Evolutionary conservation across 2,113 vertebrate species (phyloP).

Genomic region (Crotalus horridus): DNA sequence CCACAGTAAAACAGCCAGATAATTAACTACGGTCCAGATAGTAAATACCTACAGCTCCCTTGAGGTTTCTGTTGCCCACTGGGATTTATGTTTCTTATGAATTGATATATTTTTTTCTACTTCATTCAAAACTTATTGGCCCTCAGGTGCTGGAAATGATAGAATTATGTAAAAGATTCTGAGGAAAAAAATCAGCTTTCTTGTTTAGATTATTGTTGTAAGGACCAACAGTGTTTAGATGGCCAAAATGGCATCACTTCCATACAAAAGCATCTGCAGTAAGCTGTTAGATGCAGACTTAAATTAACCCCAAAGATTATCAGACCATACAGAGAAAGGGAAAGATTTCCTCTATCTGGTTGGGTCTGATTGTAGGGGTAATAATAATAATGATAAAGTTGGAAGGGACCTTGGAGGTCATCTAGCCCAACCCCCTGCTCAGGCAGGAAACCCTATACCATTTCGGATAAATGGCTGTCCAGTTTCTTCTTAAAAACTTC

Average conservation of each 20-base stretch:
- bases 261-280: not conserved
- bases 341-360: no score
- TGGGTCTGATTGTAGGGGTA: no score
- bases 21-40: conserved; percentile 9
- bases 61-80: conserved; percentile 9
- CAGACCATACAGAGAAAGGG: not conserved
- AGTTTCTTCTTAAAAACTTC: no score
- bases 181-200: not conserved
- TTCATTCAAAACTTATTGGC: not conserved
- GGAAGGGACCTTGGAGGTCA: no score
- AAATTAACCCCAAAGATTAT: not conserved
- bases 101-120: not conserved
- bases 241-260: not conserved
- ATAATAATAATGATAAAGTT: no score
- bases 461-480: no score
- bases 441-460: no score
- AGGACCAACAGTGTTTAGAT: not conserved
- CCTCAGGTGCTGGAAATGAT: not conserved
- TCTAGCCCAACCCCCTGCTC: no score
- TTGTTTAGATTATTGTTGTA: not conserved
- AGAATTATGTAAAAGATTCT: no score
- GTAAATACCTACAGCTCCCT: accelerated
- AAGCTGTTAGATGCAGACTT: not conserved
- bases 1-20: not conserved
- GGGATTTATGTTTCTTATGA: not conserved